Base-by-base conservation (phyloP, 1,140 invertebrate genomes). In the Drosophila cardini region DNA sequence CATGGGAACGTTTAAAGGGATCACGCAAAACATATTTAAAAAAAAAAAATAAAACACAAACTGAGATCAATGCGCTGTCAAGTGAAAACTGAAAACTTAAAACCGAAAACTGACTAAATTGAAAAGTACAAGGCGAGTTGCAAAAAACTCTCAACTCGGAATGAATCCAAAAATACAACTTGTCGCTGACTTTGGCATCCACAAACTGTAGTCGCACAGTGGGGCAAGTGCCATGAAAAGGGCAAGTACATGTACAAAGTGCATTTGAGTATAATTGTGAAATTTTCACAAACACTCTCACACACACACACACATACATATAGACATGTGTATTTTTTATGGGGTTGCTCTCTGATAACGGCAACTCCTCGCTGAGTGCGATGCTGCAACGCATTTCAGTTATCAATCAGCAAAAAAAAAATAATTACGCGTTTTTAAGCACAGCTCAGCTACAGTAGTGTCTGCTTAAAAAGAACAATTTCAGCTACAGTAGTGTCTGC, bases 91-190 rank as follows among this genome's bases (percentile, higher is more conserved):
- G 21, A 21, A 21, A 21, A 21, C 21, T 5, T 3, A 26, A 26
- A 26, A 26, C 48, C 63, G 48, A 70, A 70, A 70, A 70, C 36
- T 32, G 9, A 38, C 56, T 38, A 57, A 67, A 65, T 65, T 56
- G 53, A 36, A 67, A 60, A 67, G 50, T 46, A 43, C 48, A 46
- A 36, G 40, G 30, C 48, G 55, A 64, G 10, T 50, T 36, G 55
- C 56, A 6, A 71, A 26, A 43, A 55, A 61, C 16, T 61, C 42
- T 45, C 43, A 36, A 48, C 57, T 61, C 55, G 21, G 38, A 71
- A 45, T 57, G 50, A 52, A 50, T 50, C 56, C 64, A 63, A 70
- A 75, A 71, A 75, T 63, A 70, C 46, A 64, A 71, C 32, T 34
- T 45, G 40, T 38, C 26, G 9, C 52, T 8, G 63, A 10, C 38